Base-by-base conservation (phyloP, 1,140 invertebrate genomes). In the Caenorhabditis inopinata region DNA sequence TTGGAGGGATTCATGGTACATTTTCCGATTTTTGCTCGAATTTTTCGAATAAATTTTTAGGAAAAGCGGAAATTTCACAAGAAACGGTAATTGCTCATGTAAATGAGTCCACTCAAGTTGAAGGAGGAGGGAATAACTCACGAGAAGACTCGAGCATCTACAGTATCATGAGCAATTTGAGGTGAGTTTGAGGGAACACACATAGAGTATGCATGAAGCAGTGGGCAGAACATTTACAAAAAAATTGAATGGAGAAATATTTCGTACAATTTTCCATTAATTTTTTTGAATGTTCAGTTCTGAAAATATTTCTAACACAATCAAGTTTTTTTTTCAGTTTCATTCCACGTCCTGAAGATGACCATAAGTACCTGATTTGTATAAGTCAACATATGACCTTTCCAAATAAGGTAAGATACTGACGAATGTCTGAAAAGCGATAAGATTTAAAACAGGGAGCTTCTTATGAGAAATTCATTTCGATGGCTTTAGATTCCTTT, bases 301-400 rank as follows among this genome's bases (percentile, higher is more conserved):
- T 6, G 38, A 53, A 35, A 42, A 42, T 73, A 38, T 3, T 25
- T 35, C 7, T 42, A 16, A 38, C 23, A 35, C 3, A 48, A 14
- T 48, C 46, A 48, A 48, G 16, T 14, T 42, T 42, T 6, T 58
- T 58, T 58, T 82, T 82, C 78, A 82, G 81, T 48, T 77, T 81
- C 62, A 51, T 83, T 12, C 82, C 79, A 12, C 25, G 77, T 6
- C 75, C 82, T 1, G 82, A 83, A 82, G 79, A 83, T 29, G 82
- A 83, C 46, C 51, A 76, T 23, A 77, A 77, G 23, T 83, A 82
- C 47, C 68, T 83, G 5, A 42, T 83, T 11, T 83, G 82, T 46
- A 83, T 83, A 9, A 74, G 58, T 32, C 79, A 77, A n/a, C 82
- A 83, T 23, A 81, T 84, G 46, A 82, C 82, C 1, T 83, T 81